Evolutionary conservation across 64 coral and sea anemone genomes (phyloP), one percentile per base, ranked within the genome.

Genomic region (Anthopleura sola): DNA sequence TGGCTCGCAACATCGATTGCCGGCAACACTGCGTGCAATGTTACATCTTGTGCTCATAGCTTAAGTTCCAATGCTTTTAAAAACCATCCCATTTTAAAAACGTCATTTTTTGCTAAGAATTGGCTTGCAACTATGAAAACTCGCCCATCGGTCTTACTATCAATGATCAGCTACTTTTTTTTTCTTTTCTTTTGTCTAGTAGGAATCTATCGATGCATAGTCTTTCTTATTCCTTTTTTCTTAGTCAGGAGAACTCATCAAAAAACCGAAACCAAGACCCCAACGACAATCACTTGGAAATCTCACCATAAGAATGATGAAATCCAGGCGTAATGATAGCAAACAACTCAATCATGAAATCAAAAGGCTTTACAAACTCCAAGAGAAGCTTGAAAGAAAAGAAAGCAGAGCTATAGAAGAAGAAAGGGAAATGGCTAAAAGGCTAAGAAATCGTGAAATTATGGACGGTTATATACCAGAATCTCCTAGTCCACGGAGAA

Each of bases 341-440:
- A 71, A 71, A 34, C 9, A 13, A 23, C 17, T 79, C 6, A 23
- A 79, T n/a, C 17, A 48, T 26, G 76, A 79, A 48, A 79, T 79
- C 11, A 79, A 48, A 44, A 79, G 37, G 15, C 37, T 79, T 23
- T 33, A 6, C 18, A 79, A 11, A 48, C 37, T 79, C 5, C 76
- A 79, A 48, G 76, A 38, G 24, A 38, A 24, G 44, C 17, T 18
- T 9, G 36, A 79, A 0, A 38, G 76, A 18, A 79, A 48, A 28
- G 76, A 79, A 79, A 79, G 37, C 19, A 79, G 24, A 24, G 37
- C 17, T 5, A 33, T 79, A 11, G 76, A 79, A 79, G 76, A 79
- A 48, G 76, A 38, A 44, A 79, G 1, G 34, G 76, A 79, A 24
- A 48, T 79, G 15, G 76, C 76, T 24, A 79, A 38, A 79, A 79